Evolutionary conservation across 2,888 invertebrate genomes (phyloP).

Genomic region (Pocota personata): DNA sequence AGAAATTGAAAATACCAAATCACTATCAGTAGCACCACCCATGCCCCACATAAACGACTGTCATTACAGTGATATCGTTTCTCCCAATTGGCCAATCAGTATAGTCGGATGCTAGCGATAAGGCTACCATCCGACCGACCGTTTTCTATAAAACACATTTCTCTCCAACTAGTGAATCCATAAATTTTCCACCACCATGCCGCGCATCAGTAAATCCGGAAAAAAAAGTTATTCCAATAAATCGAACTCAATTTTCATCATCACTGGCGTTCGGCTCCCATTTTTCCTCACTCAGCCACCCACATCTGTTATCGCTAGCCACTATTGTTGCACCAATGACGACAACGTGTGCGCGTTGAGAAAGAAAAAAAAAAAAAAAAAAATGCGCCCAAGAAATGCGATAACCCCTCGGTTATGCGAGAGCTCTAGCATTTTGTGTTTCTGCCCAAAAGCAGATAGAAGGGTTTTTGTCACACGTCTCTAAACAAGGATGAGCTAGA

Average conservation of each 20-base stretch:
- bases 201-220: conserved; percentile 28
- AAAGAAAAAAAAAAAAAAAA: conserved; percentile 13
- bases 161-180: conserved; percentile 8
- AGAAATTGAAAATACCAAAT: conserved; percentile 62
- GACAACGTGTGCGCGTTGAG: neutral
- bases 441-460: conserved; percentile 35
- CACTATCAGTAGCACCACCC: conserved; percentile 25
- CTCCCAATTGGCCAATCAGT: conserved; percentile 63
- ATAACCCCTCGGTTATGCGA: conserved; percentile 35
- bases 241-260: conserved; percentile 72
- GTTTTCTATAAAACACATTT: conserved; percentile 20
- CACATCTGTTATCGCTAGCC: conserved; percentile 44
- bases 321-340: conserved; percentile 58
- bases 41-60: conserved; percentile 18
- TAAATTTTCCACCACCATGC: conserved; percentile 1
- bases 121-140: neutral
- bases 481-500: conserved; percentile 49
- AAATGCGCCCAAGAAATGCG: neutral
- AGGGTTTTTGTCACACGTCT: conserved; percentile 17
- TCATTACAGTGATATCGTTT: conserved; percentile 56
- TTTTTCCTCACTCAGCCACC: neutral
- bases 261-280: conserved; percentile 37
- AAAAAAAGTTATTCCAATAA: conserved; percentile 61
- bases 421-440: conserved; percentile 27
- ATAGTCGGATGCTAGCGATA: conserved; percentile 47